Evolutionary conservation across 2,113 vertebrate genomes (phyloP), one percentile per base, ranked within the genome.

Genomic region (Cololabis saira): DNA sequence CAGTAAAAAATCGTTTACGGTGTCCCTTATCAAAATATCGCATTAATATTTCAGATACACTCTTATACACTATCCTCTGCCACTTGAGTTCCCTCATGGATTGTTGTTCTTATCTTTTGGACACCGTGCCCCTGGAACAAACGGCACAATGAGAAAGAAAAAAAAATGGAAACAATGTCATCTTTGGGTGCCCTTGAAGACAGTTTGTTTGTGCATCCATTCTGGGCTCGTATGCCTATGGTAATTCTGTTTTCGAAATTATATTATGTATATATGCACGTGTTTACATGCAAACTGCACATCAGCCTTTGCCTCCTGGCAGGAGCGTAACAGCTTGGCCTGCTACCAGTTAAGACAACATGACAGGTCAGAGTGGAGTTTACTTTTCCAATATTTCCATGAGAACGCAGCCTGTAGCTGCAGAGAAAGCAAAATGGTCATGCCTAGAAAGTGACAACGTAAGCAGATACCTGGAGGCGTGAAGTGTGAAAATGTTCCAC

Each of bases 61-160:
- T 71, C 61, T 76, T 70, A n/a, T 84, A 78, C 84, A 87, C 79
- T 74, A 70, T 81, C 81, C 33, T 61, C 22, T 76, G 75, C 73
- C 76, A 73, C 80, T 78, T 12, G 59, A 24, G 47, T 64, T 74
- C 60, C 60, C 51, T 69, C 37, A 1, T 48, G 71, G 81, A 90
- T 87, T 89, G 86, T 85, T 78, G 53, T 68, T 57, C 84, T 90
- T 90, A 90, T 90, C 86, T 85, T 64, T 37, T 74, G 85, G 83
- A 87, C 83, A 87, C 71, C 83, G 71, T 85, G 74, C 56, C 67
- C 62, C 74, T 65, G 76, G 49, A 71, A 84, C 78, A 85, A 82
- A 84, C 83, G 56, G 71, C 82, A 87, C 86, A 90, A 86, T 89
- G 86, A 81, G 57, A 74, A 75, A 63, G 8, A 52, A 67, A 72